Percentiles rank a stretch among this genome's conserved stretches.
These are phyloP conservation scores for Cotesia typhae DNA, from an alignment of 1,140 invertebrate species.

Conservation along the genomic window DNA sequence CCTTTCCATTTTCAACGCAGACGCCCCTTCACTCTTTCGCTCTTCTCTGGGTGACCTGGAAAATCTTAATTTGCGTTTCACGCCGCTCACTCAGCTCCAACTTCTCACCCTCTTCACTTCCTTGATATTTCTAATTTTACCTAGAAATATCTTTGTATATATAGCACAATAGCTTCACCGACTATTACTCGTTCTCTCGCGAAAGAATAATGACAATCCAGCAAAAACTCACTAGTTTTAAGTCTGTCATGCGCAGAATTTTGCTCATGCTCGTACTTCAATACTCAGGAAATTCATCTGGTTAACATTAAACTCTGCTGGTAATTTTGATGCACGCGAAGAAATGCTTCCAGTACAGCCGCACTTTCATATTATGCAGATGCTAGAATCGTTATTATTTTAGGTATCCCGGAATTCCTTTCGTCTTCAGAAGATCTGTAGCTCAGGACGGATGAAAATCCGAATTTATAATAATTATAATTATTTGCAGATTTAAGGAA, in stretches of 20 bases:
- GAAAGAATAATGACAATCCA: too few relatives aligned
- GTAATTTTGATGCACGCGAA: neutral
- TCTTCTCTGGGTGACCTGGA: slow-evolving; percentile 20
- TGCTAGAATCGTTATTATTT: too few relatives aligned
- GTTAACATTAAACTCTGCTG: neutral
- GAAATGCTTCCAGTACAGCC: neutral
- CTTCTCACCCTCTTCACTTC: slow-evolving; percentile 23
- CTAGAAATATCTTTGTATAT: slow-evolving; percentile 17
- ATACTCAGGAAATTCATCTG: too few relatives aligned
- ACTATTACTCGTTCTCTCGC: slow-evolving; percentile 9
- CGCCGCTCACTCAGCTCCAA: neutral
- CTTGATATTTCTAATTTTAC: slow-evolving; percentile 42
- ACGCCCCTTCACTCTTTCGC: neutral
- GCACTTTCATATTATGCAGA: neutral
- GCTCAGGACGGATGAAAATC: too few relatives aligned
- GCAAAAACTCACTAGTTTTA: too few relatives aligned
- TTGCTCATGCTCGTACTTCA: too few relatives aligned
- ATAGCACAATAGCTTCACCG: slow-evolving; percentile 20
- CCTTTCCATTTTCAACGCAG: slow-evolving; percentile 7
- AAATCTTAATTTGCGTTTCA: slow-evolving; percentile 39
- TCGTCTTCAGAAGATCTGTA: too few relatives aligned
- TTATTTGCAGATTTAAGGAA: too few relatives aligned
- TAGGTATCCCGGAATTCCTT: too few relatives aligned
- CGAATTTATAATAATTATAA: too few relatives aligned
- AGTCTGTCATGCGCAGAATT: too few relatives aligned